Base-by-base conservation (phyloP, 1,140 invertebrate genomes). In the Sminthurides bifidus region DNA sequence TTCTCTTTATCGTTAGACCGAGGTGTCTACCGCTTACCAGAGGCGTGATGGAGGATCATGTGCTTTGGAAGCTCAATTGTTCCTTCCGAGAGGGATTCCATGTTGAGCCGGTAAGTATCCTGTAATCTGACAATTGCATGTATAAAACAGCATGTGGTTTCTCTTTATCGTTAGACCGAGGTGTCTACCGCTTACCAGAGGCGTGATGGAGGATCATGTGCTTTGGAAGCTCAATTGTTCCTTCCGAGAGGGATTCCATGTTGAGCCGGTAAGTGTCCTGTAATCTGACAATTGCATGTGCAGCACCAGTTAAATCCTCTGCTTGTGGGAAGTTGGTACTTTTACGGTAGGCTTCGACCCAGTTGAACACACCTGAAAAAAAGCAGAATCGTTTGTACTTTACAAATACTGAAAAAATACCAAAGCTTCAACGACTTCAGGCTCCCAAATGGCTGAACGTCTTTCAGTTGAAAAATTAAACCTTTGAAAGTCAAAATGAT, bases 201-300 rank as follows among this genome's bases (percentile, higher is more conserved):
- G 48, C 43, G n/a, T 45, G 37, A 24, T 29, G 21, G n/a, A 37
- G 29, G 21, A 37, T 26, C 58, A 60, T 60, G 48, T 56, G 38
- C 26, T 52, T 44, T 15, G 58, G 54, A 15, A 64, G 51, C 17
- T 55, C 37, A 46, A 69, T 58, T 48, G 52, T 41, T 4, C 76
- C 76, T 14, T 69, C 60, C 14, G 72, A 71, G 24, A 77, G 67
- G 14, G 70, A 63, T 26, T 68, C 63, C 37, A 76, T 71, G 40
- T 74, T 68, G 5, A 77, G 66, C 52, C 73, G 63, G 59, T 77
- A 77, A 12, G 74, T 75, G 56, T 77, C 75, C 54, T 77, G 75
- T 26, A 77, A 65, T 21, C 76, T 66, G 31, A 77, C 67, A 46
- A 77, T 62, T 2, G 74, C 75, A 37, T 68, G 67, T 10, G 73